These are phyloP conservation scores for Stomatorhinus walkeri DNA, from an alignment of 2,797 vertebrate genomes.

Conservation along the genomic window DNA sequence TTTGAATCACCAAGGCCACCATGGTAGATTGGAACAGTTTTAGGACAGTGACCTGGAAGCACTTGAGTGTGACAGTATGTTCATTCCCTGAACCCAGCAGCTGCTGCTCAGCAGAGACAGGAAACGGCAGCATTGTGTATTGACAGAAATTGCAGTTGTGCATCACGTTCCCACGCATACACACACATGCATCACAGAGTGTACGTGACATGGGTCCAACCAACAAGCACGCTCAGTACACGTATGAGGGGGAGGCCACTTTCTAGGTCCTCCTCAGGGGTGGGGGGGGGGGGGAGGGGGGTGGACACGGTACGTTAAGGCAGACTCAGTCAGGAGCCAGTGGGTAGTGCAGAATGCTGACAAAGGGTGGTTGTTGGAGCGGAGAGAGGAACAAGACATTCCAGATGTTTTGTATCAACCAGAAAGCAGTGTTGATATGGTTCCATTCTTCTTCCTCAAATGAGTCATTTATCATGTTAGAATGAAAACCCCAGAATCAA, in stretches of 20 bases:
- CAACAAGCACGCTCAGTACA: not conserved
- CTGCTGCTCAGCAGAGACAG: not conserved
- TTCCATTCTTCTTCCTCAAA: not conserved
- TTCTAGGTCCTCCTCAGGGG: not conserved
- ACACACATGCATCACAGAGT: not conserved
- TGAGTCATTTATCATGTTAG: not conserved
- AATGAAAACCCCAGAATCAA: not conserved
- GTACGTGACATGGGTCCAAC: not conserved
- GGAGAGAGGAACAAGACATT: not conserved
- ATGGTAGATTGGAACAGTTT: not conserved
- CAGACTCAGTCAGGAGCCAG: not conserved
- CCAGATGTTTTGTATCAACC: not conserved
- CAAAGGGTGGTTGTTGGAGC: not conserved
- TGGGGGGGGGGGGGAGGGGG: not conserved
- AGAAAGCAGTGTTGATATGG: no score
- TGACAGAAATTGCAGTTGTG: not conserved
- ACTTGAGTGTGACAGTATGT: not conserved
- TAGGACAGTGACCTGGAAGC: not conserved
- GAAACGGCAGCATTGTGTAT: not conserved
- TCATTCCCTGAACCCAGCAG: not conserved
- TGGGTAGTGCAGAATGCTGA: not conserved
- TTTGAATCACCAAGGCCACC: not conserved
- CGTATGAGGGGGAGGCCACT: not conserved
- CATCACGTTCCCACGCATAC: not conserved
- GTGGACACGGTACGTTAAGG: not conserved